Evolutionary conservation across 2,888 invertebrate species (phyloP).

Genomic region (Melitaea athalia): DNA sequence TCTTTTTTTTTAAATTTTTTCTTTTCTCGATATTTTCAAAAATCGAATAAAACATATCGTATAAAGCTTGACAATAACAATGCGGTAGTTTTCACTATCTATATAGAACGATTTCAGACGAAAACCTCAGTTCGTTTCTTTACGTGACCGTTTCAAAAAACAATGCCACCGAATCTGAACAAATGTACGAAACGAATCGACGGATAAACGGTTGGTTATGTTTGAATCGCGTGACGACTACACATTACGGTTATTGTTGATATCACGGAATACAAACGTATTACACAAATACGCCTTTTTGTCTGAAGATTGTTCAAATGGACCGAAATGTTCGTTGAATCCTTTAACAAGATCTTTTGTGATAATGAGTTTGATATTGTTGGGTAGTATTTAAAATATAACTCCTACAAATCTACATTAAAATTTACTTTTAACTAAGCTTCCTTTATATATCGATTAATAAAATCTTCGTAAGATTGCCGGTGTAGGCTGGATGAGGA

Average conservation of each 20-base stretch:
- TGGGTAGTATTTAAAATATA: too few relatives aligned
- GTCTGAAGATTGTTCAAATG: conserved; percentile 12
- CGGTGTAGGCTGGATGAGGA: too few relatives aligned
- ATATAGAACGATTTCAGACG: background rate
- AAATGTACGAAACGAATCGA: conserved; percentile 46
- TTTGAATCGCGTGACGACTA: conserved; percentile 43
- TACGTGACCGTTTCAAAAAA: conserved; percentile 35
- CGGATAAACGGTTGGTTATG: conserved; percentile 44
- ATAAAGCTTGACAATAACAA: background rate
- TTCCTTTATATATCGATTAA: too few relatives aligned
- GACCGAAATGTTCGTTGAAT: background rate
- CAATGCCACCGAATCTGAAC: conserved; percentile 42
- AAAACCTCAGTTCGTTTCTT: conserved; percentile 2
- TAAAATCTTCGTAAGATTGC: too few relatives aligned
- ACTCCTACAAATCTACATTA: too few relatives aligned
- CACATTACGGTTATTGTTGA: conserved; percentile 41
- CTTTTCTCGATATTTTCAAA: background rate
- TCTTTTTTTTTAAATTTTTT: too few relatives aligned
- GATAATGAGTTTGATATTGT: too few relatives aligned
- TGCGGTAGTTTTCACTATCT: background rate
- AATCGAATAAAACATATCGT: background rate
- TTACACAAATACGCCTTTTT: conserved; percentile 19
- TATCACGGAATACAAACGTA: conserved; percentile 32
- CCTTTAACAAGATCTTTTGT: too few relatives aligned
- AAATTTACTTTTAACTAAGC: too few relatives aligned